Evolutionary conservation across 2,113 vertebrate species (phyloP), one percentile per base, ranked within the genome.

Genomic region (Craseonycteris thonglongyai): DNA sequence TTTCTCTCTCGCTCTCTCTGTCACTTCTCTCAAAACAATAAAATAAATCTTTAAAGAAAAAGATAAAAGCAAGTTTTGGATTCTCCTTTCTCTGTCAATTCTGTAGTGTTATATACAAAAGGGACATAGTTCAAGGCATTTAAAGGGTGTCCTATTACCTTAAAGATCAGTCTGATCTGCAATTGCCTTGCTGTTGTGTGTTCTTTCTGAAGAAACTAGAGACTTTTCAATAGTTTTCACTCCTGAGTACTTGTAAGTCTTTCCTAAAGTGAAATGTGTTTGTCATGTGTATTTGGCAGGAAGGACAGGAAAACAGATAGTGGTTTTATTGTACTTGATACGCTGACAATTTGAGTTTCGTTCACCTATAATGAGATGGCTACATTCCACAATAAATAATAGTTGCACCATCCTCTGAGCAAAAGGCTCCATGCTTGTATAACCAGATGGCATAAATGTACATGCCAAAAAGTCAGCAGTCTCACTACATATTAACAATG

Each of bases 221-320:
- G 47, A 96, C 87, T 83, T 97, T 72, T 95, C 86, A 96, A 96
- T 81, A 65, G 95, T 87, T 95, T 96, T 92, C 97, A 97, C 96
- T 96, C 95, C 92, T 94, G 96, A 97, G 90, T 95, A 96, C 72
- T 97, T 96, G 95, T 93, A 82, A 94, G 65, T 61, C 63, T 97
- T 96, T 96, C 95, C 68, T 96, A 89, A 97, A 87, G 84, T 90
- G 28, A 96, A 94, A 90, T 94, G 92, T 93, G 65, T 93, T 90
- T 91, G 75, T 94, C 66, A 15, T 81, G 90, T 93, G n/a, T 91
- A 88, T 92, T 95, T 94, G 90, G 87, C 94, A 97, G 96, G 97
- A 98, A 97, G 54, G 19, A 95, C 40, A 84, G 95, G 93, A 82
- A 97, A 90, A 69, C 78, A 97, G 95, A 97, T 97, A 97, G 97